These are phyloP conservation scores for Sesamia nonagrioides DNA, from an alignment of 1,140 invertebrate genomes.

Conservation along the genomic window DNA sequence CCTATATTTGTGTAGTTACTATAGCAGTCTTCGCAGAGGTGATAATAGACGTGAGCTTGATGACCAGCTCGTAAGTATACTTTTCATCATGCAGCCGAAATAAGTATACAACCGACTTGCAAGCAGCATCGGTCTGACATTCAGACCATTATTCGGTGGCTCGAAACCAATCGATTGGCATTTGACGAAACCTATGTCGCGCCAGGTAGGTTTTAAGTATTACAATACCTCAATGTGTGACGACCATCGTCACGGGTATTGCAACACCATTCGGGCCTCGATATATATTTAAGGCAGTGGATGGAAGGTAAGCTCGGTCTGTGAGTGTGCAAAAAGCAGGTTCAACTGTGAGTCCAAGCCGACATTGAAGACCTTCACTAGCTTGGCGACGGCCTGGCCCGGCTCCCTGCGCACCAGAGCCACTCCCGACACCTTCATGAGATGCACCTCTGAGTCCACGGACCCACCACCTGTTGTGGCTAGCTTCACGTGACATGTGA, in stretches of 20 bases:
- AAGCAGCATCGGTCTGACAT: slow-evolving; percentile 49
- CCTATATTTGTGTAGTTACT: slow-evolving; percentile 25
- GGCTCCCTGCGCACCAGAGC: slow-evolving; percentile 89
- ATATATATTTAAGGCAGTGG: slow-evolving; percentile 81
- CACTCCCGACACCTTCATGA: slow-evolving; percentile 90
- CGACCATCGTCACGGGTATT: slow-evolving; percentile 58
- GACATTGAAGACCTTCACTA: slow-evolving; percentile 89
- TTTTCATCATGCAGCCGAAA: slow-evolving; percentile 49
- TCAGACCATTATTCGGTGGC: slow-evolving; percentile 68
- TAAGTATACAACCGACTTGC: slow-evolving; percentile 72
- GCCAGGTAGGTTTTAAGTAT: slow-evolving; percentile 74
- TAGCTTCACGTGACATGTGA: slow-evolving; percentile 89
- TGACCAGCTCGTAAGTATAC: slow-evolving; percentile 33
- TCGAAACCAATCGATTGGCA: slow-evolving; percentile 77
- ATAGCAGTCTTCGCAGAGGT: slow-evolving; percentile 23
- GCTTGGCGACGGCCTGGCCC: slow-evolving; percentile 81
- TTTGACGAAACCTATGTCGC: slow-evolving; percentile 78
- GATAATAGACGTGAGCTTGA: slow-evolving; percentile 32
- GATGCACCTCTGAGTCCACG: slow-evolving; percentile 88
- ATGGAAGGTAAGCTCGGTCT: slow-evolving; percentile 89
- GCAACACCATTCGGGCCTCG: slow-evolving; percentile 74
- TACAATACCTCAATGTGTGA: slow-evolving; percentile 66
- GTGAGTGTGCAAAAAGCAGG: slow-evolving; percentile 89
- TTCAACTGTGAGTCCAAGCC: slow-evolving; percentile 91
- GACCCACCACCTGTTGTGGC: slow-evolving; percentile 88